phyloP scores from a whole-genome alignment of 2,888 invertebrate species.

The Leptodirus hochenwartii region DNA sequence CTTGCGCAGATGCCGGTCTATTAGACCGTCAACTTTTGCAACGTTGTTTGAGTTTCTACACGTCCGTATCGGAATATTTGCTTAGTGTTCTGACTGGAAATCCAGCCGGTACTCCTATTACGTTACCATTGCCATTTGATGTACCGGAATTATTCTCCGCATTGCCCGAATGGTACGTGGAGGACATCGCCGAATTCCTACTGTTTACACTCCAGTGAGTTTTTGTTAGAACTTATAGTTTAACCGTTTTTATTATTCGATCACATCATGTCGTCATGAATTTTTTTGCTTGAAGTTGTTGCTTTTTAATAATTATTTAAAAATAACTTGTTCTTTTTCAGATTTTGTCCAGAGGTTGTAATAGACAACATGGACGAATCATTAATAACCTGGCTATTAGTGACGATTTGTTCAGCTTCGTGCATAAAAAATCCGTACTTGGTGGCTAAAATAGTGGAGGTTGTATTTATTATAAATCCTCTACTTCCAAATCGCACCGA shows the following conservation, averaged over 20 bases:
- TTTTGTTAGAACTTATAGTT: constrained; percentile 1
- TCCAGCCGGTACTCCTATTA: constrained; percentile 28
- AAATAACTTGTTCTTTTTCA: constrained; percentile 20
- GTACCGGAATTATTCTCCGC: constrained; percentile 66
- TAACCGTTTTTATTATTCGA: constrained; percentile 3
- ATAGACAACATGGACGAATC: constrained; percentile 63
- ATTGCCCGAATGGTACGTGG: constrained; percentile 93
- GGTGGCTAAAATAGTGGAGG: constrained; percentile 90
- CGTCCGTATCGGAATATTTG: constrained; percentile 66
- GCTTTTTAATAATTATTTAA: background rate
- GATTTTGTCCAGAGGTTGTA: constrained; percentile 58
- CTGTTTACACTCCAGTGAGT: constrained; percentile 85
- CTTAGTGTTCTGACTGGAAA: constrained; percentile 41
- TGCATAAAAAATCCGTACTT: constrained; percentile 93
- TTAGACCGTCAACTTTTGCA: constrained; percentile 70
- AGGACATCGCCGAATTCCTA: constrained; percentile 92
- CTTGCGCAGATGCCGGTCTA: constrained; percentile 79
- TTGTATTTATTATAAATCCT: constrained; percentile 61
- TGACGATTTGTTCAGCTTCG: constrained; percentile 77
- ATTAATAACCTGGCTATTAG: constrained; percentile 73
- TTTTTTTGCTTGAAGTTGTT: background rate
- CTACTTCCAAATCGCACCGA: constrained; percentile 36
- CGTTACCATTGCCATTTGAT: constrained; percentile 31
- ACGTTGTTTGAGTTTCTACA: constrained; percentile 73
- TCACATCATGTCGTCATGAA: too few relatives aligned